A percentile compares a stretch with the other conserved stretches of the same genome.
These are phyloP conservation scores for Patella pellucida DNA, from an alignment of 2,888 invertebrate species.

Conservation along the genomic window DNA sequence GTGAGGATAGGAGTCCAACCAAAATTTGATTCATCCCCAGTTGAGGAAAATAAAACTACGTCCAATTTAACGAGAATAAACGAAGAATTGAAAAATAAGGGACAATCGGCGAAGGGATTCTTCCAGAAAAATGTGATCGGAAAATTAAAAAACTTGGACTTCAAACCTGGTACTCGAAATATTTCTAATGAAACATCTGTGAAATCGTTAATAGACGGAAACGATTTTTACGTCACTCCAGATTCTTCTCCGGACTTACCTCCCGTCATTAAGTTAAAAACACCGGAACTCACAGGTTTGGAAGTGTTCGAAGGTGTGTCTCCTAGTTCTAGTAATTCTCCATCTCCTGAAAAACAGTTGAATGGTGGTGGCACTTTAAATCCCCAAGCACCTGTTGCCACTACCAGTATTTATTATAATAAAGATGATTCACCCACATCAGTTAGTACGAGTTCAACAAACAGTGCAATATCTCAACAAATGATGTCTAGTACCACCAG, in stretches of 20 bases:
- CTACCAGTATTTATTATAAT: too few species aligned
- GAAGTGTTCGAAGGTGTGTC: slow-evolving; percentile 25
- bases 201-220: background rate
- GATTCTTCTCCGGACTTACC: slow-evolving; percentile 42
- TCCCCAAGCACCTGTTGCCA: too few species aligned
- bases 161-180: background rate
- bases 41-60: too few species aligned
- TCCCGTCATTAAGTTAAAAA: slow-evolving; percentile 50
- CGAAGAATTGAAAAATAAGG: too few species aligned
- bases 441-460: background rate
- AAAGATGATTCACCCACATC: background rate
- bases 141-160: slow-evolving; percentile 26
- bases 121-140: slow-evolving; percentile 27
- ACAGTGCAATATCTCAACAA: background rate
- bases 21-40: too few species aligned
- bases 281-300: slow-evolving; percentile 45
- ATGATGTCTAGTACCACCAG: background rate
- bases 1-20: too few species aligned
- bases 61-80: too few species aligned
- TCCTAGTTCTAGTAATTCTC: background rate
- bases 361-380: too few species aligned
- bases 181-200: background rate
- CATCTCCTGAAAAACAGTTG: background rate
- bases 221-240: slow-evolving; percentile 1
- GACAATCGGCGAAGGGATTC: slow-evolving; percentile 16